Conservation (phyloP, 2,797 vertebrate species). For the Furcifer pardalis region DNA sequence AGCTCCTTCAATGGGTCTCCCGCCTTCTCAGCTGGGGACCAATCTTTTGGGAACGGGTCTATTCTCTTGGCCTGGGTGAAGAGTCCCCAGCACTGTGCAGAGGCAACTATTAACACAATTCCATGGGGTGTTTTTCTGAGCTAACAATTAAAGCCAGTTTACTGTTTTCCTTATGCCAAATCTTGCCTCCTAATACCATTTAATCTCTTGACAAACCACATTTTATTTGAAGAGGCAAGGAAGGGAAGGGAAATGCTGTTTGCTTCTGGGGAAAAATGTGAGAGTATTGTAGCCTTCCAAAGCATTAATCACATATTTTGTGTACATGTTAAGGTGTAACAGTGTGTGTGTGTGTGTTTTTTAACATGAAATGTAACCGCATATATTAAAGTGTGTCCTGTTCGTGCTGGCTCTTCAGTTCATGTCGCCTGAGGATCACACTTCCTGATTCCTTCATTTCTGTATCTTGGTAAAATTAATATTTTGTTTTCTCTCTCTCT, state of each 20-base stretch:
- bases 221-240: slow-evolving; percentile 55
- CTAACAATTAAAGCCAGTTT: slow-evolving; percentile 71
- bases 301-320: too few species aligned
- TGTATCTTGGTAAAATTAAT: too few species aligned
- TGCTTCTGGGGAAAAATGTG: slow-evolving; percentile 52
- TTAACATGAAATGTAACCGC: too few species aligned
- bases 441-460: background rate
- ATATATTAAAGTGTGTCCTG: background rate
- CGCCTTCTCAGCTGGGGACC: slow-evolving; percentile 78
- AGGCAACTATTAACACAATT: slow-evolving; percentile 71
- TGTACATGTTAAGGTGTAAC: background rate
- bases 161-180: slow-evolving; percentile 61
- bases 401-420: background rate
- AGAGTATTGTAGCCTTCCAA: slow-evolving; percentile 61
- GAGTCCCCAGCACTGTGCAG: slow-evolving; percentile 68
- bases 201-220: slow-evolving; percentile 59
- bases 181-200: slow-evolving; percentile 56
- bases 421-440: background rate
- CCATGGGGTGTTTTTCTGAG: slow-evolving; percentile 69
- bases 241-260: slow-evolving; percentile 60
- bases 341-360: background rate
- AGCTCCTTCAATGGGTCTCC: slow-evolving; percentile 82
- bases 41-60: slow-evolving; percentile 60
- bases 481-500: too few species aligned
- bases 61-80: slow-evolving; percentile 68